phyloP scores from a whole-genome alignment of 2,888 invertebrate species.

The Augiades crinisus region DNA sequence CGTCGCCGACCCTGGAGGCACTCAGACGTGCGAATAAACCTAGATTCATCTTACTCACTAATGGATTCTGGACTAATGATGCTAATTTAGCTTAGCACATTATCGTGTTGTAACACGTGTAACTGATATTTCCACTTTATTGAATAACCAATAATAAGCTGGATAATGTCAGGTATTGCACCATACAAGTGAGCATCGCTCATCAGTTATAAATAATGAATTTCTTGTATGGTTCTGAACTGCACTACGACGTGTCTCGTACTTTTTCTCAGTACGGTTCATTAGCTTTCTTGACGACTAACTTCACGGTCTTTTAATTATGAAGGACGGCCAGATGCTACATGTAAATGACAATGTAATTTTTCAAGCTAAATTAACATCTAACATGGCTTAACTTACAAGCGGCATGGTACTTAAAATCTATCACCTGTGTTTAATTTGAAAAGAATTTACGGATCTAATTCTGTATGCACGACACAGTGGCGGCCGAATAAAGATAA shows the following conservation, averaged over 20 bases:
- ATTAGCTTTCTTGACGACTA: conserved; percentile 11
- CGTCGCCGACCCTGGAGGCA: conserved; percentile 40
- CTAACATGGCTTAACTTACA: neutral
- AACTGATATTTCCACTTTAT: conserved; percentile 21
- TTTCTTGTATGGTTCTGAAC: neutral
- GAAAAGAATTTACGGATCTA: neutral
- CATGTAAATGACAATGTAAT: conserved; percentile 10
- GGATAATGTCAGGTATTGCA: conserved; percentile 17
- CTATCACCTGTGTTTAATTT: conserved; percentile 5
- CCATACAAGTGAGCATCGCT: neutral
- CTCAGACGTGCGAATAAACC: conserved; percentile 33
- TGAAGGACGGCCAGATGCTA: conserved; percentile 15
- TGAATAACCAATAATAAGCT: conserved; percentile 6
- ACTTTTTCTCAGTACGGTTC: conserved; percentile 3
- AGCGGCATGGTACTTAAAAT: neutral
- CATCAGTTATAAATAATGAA: conserved; percentile 3
- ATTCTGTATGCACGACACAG: conserved; percentile 24
- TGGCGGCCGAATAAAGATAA: conserved; percentile 23
- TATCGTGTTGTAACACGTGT: conserved; percentile 12
- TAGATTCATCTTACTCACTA: conserved; percentile 44
- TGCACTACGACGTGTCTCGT: no score
- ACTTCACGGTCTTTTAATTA: conserved; percentile 20
- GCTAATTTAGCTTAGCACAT: conserved; percentile 5
- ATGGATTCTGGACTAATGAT: conserved; percentile 41
- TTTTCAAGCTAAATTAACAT: conserved; percentile 12